Percentiles rank a stretch among this genome's conserved stretches.
phyloP scores from a whole-genome alignment of 1,140 invertebrate species.

The Colletes latitarsis region DNA sequence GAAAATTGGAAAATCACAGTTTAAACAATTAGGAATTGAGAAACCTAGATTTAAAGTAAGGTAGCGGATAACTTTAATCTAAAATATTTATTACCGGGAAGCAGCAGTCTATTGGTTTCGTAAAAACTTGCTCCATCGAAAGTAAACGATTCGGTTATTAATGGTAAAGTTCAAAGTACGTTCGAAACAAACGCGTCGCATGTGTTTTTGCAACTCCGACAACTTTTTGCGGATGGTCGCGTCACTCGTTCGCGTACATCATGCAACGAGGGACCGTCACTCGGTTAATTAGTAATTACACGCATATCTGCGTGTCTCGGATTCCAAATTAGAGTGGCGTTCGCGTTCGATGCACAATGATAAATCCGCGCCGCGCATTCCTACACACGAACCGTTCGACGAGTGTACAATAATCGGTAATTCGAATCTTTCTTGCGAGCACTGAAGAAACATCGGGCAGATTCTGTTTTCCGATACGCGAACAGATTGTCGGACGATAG shows the following conservation, averaged over 20 bases:
- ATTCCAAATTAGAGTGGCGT: conserved; percentile 41
- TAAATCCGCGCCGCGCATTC: conserved; percentile 14
- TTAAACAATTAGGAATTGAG: too few species aligned
- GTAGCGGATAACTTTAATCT: too few species aligned
- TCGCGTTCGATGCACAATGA: conserved; percentile 28
- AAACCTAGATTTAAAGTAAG: too few species aligned
- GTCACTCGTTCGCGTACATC: conserved; percentile 22
- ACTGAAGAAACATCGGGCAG: background rate
- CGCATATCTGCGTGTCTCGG: conserved; percentile 44
- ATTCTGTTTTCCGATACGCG: background rate
- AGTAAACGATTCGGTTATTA: too few species aligned
- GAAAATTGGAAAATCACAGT: too few species aligned
- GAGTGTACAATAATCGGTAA: background rate
- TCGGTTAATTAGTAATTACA: conserved; percentile 53
- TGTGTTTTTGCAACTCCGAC: conserved; percentile 3
- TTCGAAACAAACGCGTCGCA: background rate
- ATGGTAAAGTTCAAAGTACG: background rate
- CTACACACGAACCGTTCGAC: background rate
- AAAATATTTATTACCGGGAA: too few species aligned
- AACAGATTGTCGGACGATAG: background rate
- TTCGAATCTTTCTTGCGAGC: background rate
- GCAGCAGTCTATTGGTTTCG: too few species aligned
- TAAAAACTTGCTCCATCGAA: too few species aligned
- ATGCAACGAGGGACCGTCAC: conserved; percentile 25
- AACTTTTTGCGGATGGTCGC: conserved; percentile 19